Percentiles rank a stretch among this genome's conserved stretches.
phyloP scores from a whole-genome alignment of 2,113 vertebrate species.

The Colinus virginianus region DNA sequence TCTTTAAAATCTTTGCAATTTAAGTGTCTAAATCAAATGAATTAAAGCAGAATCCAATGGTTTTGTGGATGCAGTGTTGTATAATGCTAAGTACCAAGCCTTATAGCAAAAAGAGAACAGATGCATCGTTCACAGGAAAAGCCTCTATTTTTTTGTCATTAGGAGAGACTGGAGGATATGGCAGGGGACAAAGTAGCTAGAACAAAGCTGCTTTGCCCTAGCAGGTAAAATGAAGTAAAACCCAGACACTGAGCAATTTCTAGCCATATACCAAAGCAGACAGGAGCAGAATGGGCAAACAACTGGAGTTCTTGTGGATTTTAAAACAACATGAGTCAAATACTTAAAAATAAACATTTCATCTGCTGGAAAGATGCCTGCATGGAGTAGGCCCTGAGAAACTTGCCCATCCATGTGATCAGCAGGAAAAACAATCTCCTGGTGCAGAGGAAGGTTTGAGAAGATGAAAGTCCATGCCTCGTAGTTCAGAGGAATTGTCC shows the following conservation, averaged over 20 bases:
- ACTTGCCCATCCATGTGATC: neutral
- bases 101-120: neutral
- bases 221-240: neutral
- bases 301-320: neutral
- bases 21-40: neutral
- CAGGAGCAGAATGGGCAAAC: neutral
- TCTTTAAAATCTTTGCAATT: neutral
- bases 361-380: neutral
- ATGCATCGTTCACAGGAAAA: neutral
- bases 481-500: neutral
- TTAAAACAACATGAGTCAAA: neutral
- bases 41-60: neutral
- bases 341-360: neutral
- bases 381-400: neutral
- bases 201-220: neutral
- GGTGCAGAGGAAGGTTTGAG: neutral
- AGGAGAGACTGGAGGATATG: neutral
- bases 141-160: neutral
- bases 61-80: neutral
- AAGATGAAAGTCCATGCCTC: neutral
- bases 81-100: neutral
- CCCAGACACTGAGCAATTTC: neutral
- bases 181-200: neutral
- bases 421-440: neutral
- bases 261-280: neutral